A percentile compares a stretch with the other conserved stretches of the same genome.
phyloP scores from a whole-genome alignment of 2,888 invertebrate species.

The Pecten maximus region DNA sequence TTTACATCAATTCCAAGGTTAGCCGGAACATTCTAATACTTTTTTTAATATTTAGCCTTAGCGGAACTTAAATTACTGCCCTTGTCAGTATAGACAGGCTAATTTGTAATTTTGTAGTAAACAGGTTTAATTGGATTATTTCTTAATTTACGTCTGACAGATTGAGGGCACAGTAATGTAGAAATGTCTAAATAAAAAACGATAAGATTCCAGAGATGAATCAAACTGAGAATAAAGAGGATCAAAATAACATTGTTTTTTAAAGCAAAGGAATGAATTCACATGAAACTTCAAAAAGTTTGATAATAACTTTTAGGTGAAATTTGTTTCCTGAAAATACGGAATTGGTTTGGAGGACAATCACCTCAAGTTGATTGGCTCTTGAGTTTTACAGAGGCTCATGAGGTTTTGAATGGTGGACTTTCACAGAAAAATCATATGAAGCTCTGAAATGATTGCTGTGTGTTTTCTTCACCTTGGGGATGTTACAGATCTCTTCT shows the following conservation, averaged over 20 bases:
- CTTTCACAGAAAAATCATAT: background rate
- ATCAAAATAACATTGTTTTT: background rate
- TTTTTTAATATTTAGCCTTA: too few relatives aligned
- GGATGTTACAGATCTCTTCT: background rate
- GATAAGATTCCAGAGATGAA: background rate
- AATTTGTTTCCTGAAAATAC: background rate
- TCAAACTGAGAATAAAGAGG: background rate
- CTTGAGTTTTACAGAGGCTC: background rate
- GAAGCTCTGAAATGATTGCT: background rate
- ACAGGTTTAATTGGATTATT: background rate
- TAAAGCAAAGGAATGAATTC: background rate
- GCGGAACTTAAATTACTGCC: too few relatives aligned
- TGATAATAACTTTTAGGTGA: background rate
- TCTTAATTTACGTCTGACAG: background rate
- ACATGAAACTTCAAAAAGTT: background rate
- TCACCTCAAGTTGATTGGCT: background rate
- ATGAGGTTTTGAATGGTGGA: background rate
- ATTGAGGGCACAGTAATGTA: background rate
- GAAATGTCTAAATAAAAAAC: background rate
- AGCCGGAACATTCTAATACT: too few relatives aligned
- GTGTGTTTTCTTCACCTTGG: background rate
- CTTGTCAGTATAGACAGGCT: too few relatives aligned
- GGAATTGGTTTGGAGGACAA: background rate
- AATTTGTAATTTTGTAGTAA: too few relatives aligned
- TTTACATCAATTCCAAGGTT: too few relatives aligned